Evolutionary conservation across 2,113 vertebrate species (phyloP), one percentile per base, ranked within the genome.

Genomic region (Piliocolobus tephrosceles): DNA sequence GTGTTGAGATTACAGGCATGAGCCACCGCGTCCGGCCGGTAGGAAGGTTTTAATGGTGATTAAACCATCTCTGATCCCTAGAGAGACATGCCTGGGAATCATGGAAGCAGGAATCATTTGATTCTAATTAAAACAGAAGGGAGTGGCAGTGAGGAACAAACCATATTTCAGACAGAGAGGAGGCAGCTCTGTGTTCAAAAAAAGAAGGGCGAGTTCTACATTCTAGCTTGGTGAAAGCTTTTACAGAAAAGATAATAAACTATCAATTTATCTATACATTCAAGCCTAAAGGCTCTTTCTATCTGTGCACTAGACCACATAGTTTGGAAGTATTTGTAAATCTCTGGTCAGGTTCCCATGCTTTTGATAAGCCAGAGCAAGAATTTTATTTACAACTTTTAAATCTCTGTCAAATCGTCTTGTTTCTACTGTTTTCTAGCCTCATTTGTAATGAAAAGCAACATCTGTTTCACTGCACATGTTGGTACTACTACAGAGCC

Each of bases 41-140:
- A 64, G 27, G 30, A 64, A 5, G 61, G 27, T 32, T 64, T 64
- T 64, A 64, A 2, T 87, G 79, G 61, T 93, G 89, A 91, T 91
- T 93, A 93, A 91, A 96, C 93, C 80, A 84, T 97, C 93, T 73
- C n/a, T 73, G 87, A 22, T 97, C 98, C 94, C 96, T 38, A 47
- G 95, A 91, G 96, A 94, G 89, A 81, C 57, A 94, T 64, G 93
- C 94, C 88, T 98, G 98, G 95, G 97, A 98, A 91, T 94, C 58
- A 68, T 88, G 92, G 78, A 94, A 92, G 93, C 95, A 97, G 96
- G 97, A 97, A 97, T 91, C 98, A 97, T 98, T 98, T 87, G 98
- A 96, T 96, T 97, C 96, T 97, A 91, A 98, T 98, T 98, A 97
- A 93, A 93, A 72, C 64, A 38, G 58, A 88, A 93, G 88, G 96